A percentile compares a stretch with the other conserved stretches of the same genome.
phyloP scores from a whole-genome alignment of 2,797 vertebrate species.

The Parauchenoglanis punctatus region DNA sequence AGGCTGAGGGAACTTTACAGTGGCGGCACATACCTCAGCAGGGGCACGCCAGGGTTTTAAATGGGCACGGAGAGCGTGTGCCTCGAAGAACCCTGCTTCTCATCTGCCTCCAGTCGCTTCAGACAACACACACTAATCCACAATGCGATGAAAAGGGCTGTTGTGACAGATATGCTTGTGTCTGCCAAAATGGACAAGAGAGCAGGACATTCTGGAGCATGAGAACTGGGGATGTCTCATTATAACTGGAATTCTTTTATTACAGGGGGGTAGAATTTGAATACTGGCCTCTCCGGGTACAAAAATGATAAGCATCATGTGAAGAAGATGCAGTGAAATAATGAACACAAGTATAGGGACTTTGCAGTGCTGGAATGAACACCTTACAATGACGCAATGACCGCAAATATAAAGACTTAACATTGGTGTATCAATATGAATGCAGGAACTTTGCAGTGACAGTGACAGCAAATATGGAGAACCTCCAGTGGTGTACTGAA shows the following conservation, averaged over 20 bases:
- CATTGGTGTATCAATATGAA: neutral
- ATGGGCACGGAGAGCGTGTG: constrained; percentile 60
- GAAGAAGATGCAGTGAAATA: neutral
- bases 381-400: neutral
- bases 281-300: constrained; percentile 16
- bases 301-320: neutral
- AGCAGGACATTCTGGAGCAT: constrained; percentile 37
- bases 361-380: neutral
- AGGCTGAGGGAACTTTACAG: constrained; percentile 55
- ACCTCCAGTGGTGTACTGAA: neutral
- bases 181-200: constrained; percentile 65
- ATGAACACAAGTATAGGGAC: neutral
- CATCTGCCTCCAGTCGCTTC: constrained; percentile 73
- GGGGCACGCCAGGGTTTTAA: constrained; percentile 57
- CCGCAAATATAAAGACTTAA: neutral
- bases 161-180: constrained; percentile 64
- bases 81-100: constrained; percentile 59
- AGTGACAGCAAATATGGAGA: neutral
- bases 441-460: neutral
- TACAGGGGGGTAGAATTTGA: constrained; percentile 2
- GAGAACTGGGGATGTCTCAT: constrained; percentile 51
- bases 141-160: constrained; percentile 70
- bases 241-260: constrained; percentile 59
- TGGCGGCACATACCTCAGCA: constrained; percentile 70
- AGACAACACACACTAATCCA: constrained; percentile 77